A percentile compares a stretch with the other conserved stretches of the same genome.
phyloP scores from a whole-genome alignment of 2,113 vertebrate genomes.

The Ascaphus truei region DNA sequence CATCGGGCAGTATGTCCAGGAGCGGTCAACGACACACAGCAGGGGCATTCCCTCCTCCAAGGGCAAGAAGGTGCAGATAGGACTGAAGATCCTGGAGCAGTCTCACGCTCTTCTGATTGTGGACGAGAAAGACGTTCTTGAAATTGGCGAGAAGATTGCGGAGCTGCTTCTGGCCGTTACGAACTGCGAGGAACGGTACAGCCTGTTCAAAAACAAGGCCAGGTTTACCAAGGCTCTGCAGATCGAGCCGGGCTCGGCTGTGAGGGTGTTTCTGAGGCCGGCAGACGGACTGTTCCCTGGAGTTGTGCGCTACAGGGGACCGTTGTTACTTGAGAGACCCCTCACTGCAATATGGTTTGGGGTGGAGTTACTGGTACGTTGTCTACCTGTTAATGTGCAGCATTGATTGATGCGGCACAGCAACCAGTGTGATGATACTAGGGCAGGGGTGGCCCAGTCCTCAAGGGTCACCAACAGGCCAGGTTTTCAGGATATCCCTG shows the following conservation, averaged over 20 bases:
- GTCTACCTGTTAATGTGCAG: not conserved
- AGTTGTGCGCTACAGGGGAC: constrained; percentile 91
- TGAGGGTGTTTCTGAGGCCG: constrained; percentile 86
- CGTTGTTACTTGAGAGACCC: constrained; percentile 82
- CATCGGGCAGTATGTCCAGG: constrained; percentile 88
- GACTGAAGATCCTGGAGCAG: constrained; percentile 89
- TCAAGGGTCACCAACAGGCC: too few species aligned
- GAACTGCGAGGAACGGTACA: constrained; percentile 90
- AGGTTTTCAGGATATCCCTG: too few species aligned
- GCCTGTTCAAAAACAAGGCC: constrained; percentile 78
- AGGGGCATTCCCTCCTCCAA: constrained; percentile 83
- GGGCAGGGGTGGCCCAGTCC: too few species aligned
- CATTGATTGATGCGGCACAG: too few species aligned
- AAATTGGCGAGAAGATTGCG: constrained; percentile 86
- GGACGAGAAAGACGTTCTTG: constrained; percentile 86
- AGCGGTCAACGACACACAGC: constrained; percentile 79
- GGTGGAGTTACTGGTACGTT: constrained; percentile 92
- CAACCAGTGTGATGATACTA: too few species aligned
- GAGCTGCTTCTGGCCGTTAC: constrained; percentile 95
- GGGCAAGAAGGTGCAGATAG: constrained; percentile 81
- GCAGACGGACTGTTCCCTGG: constrained; percentile 89
- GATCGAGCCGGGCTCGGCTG: constrained; percentile 86
- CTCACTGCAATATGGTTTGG: constrained; percentile 94
- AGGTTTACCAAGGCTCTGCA: constrained; percentile 79
- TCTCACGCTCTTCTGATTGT: constrained; percentile 83